Base-by-base conservation (phyloP, 2,888 invertebrate genomes). In the Harpalus rubripes region DNA sequence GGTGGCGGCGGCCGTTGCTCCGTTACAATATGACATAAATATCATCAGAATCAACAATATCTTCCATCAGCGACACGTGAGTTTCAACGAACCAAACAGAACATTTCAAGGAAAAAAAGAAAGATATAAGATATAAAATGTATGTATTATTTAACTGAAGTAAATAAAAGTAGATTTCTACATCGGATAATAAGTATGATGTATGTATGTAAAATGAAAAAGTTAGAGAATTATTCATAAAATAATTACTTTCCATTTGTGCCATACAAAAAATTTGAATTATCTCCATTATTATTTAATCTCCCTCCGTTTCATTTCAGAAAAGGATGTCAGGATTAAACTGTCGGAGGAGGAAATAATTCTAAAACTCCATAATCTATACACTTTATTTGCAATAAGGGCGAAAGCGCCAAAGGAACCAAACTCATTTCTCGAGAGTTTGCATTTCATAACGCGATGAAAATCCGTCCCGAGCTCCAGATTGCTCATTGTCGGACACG, bases 401-500 rank as follows among this genome's bases (percentile, higher is more conserved):
- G 18, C 76, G 44, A 10, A n/a, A 12, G 16, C 16, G 18, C 76
- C 52, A 76, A 52, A 52, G 44, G 41, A 65, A 16, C 22, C 15
- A 26, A 65, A 81, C 81, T 81, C 44, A 65, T 63, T 81, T 63
- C 41, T 15, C 8, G 22, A 41, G 65, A 44, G 52, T 65, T 81
- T 44, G 68, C 68, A 68, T 32, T 81, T 65, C 52, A 63, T 63
- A 44, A 41, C 52, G 22, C 81, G 58, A 81, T 81, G 81, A 81
- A 81, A 65, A 65, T 39, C 2, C 81, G 41, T 81, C 81, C 44
- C 44, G 44, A 52, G 44, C 44, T 52, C 44, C 44, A 52, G 44
- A 52, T 52, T 65, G 65, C 15, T 44, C 68, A 81, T 81, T 81
- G 81, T 81, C 65, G 65, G 65, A 81, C 79, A 41, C 44, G 10